A percentile compares a stretch with the other conserved stretches of the same genome.
Conservation (phyloP, 2,888 invertebrate species). For the Drosophila lutescens region DNA sequence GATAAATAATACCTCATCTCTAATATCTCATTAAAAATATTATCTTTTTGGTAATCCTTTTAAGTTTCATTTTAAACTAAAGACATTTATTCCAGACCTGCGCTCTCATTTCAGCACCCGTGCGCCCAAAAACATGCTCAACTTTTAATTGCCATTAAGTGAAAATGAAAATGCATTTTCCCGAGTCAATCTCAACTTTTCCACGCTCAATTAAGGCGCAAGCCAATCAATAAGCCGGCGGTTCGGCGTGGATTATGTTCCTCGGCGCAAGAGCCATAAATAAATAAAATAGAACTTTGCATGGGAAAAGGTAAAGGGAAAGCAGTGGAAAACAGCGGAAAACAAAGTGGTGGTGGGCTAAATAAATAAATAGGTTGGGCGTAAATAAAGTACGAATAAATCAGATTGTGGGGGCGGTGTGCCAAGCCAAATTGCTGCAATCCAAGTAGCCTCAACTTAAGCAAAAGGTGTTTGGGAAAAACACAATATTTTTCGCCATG, state of each 20-base stretch:
- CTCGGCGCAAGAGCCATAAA: conserved; percentile 2
- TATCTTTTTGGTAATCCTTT: too few species aligned
- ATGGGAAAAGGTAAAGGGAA: neutral
- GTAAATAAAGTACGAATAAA: conserved; percentile 8
- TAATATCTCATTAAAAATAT: too few species aligned
- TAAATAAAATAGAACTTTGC: conserved; percentile 24
- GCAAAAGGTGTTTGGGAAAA: neutral
- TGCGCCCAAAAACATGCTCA: neutral
- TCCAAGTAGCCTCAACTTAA: neutral
- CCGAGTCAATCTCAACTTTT: conserved; percentile 22
- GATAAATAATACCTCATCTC: too few species aligned
- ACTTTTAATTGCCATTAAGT: conserved; percentile 24
- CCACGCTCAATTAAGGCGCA: conserved; percentile 25
- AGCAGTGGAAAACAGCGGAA: neutral
- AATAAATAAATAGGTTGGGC: neutral
- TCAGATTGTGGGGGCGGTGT: neutral
- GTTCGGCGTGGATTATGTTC: conserved; percentile 9
- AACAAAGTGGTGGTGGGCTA: conserved; percentile 2
- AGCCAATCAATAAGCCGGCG: conserved; percentile 26
- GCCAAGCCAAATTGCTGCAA: neutral
- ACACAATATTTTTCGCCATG: neutral
- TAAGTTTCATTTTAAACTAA: neutral
- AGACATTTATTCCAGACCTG: neutral
- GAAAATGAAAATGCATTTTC: conserved; percentile 22
- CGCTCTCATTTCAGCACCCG: neutral